phyloP scores from a whole-genome alignment of 2,113 vertebrate genomes.

The Pachycephala philippinensis region DNA sequence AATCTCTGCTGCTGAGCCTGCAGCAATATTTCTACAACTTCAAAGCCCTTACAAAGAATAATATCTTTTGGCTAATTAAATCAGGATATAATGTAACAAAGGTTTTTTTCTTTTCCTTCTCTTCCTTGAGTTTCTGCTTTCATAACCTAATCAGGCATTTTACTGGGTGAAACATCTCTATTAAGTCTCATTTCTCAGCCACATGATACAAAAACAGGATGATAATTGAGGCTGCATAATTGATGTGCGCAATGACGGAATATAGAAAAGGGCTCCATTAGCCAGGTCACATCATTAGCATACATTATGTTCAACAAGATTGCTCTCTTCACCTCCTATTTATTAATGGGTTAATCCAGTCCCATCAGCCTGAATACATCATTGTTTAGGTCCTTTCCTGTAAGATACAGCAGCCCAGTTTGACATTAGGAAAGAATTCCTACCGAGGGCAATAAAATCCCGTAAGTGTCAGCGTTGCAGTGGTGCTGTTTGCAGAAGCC shows the following conservation, averaged over 20 bases:
- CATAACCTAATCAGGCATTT: conserved; percentile 69
- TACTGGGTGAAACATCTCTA: conserved; percentile 67
- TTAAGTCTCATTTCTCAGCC: conserved; percentile 66
- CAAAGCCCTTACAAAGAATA: conserved; percentile 35
- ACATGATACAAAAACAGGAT: conserved; percentile 60
- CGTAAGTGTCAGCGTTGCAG: not conserved
- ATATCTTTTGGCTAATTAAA: conserved; percentile 57
- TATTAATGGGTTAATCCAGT: conserved; percentile 72
- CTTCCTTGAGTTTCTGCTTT: conserved; percentile 62
- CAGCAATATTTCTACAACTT: conserved; percentile 39
- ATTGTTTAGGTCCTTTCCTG: conserved; percentile 56
- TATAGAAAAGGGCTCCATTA: conserved; percentile 71
- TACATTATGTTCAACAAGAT: conserved; percentile 73
- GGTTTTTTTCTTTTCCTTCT: not conserved
- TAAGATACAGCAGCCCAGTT: conserved; percentile 49
- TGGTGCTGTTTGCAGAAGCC: not conserved
- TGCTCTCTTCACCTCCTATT: conserved; percentile 70
- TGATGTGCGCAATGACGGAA: conserved; percentile 65
- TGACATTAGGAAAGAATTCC: conserved; percentile 16
- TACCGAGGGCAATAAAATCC: conserved; percentile 10
- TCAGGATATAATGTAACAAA: conserved; percentile 54
- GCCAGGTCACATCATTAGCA: conserved; percentile 72
- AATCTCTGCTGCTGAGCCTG: conserved; percentile 25
- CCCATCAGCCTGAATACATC: conserved; percentile 55
- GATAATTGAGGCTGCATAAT: conserved; percentile 71